A percentile compares a stretch with the other conserved stretches of the same genome.
Evolutionary conservation across 1,140 invertebrate genomes (phyloP).

Genomic region (Hylyphantes graminicola): DNA sequence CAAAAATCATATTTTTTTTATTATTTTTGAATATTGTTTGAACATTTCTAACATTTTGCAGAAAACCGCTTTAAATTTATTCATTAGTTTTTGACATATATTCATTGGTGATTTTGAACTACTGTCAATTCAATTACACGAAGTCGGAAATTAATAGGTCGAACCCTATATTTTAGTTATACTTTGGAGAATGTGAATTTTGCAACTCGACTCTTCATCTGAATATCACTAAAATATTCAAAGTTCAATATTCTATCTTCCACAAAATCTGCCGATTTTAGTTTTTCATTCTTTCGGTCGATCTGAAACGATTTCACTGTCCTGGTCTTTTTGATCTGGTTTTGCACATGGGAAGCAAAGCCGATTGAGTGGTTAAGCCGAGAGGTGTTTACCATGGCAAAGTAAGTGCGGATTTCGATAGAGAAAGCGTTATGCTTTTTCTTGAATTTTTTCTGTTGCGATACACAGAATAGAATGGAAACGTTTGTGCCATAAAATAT

Average conservation of each 20-base stretch:
- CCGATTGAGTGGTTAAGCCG: constrained; percentile 40
- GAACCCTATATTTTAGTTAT: too few species aligned
- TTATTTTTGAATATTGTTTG: too few species aligned
- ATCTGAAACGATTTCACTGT: constrained; percentile 32
- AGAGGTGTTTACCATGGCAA: constrained; percentile 46
- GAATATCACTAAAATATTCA: constrained; percentile 44
- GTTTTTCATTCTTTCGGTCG: not conserved
- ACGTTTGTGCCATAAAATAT: constrained; percentile 19
- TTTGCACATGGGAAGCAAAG: constrained; percentile 32
- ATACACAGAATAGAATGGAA: constrained; percentile 10
- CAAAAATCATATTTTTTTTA: too few species aligned
- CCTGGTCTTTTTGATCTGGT: constrained; percentile 38
- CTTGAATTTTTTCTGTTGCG: not conserved
- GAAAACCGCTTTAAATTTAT: too few species aligned
- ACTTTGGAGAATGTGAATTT: too few species aligned
- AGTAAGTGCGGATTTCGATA: constrained; percentile 32
- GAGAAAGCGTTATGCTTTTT: constrained; percentile 38
- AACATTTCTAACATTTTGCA: too few species aligned
- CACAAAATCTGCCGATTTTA: constrained; percentile 30
- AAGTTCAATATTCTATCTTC: constrained; percentile 24
- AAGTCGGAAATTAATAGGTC: too few species aligned
- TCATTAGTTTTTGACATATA: too few species aligned
- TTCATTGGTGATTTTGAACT: not conserved
- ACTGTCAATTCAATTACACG: too few species aligned
- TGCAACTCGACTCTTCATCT: too few species aligned